Conservation (phyloP, 2,113 vertebrate genomes). For the Mola mola region DNA sequence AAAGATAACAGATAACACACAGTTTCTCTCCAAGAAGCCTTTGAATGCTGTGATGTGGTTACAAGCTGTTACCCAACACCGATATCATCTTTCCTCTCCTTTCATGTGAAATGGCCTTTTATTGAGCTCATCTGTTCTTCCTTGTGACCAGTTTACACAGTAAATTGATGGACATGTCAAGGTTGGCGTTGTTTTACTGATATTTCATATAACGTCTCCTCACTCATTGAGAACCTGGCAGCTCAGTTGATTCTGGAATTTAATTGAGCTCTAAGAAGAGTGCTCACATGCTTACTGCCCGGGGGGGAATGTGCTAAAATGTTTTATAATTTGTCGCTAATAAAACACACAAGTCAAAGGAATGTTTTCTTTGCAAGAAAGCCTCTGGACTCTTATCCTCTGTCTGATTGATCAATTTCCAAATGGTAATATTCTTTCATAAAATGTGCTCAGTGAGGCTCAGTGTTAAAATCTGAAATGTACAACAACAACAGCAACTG, state of each 20-base stretch:
- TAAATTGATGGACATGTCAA: constrained; percentile 33
- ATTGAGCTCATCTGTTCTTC: constrained; percentile 33
- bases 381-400: constrained; percentile 9
- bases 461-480: constrained; percentile 21
- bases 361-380: constrained; percentile 46
- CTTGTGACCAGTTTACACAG: constrained; percentile 18
- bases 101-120: constrained; percentile 47
- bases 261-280: constrained; percentile 24
- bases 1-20: too few species aligned
- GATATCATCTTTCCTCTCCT: constrained; percentile 52
- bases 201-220: constrained; percentile 31
- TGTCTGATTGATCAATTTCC: constrained; percentile 26
- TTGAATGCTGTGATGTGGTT: constrained; percentile 51
- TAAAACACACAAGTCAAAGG: background rate
- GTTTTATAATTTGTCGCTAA: constrained; percentile 41
- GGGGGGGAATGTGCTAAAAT: constrained; percentile 14
- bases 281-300: constrained; percentile 20
- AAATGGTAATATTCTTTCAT: constrained; percentile 31
- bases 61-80: constrained; percentile 11
- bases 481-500: too few species aligned
- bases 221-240: constrained; percentile 20
- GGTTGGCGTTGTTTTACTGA: constrained; percentile 37
- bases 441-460: constrained; percentile 27
- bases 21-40: too few species aligned
- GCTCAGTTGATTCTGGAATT: constrained; percentile 32